Percentiles rank a stretch among this genome's conserved stretches.
Evolutionary conservation across 2,797 vertebrate species (phyloP).

Genomic region (Eremophila alpestris): DNA sequence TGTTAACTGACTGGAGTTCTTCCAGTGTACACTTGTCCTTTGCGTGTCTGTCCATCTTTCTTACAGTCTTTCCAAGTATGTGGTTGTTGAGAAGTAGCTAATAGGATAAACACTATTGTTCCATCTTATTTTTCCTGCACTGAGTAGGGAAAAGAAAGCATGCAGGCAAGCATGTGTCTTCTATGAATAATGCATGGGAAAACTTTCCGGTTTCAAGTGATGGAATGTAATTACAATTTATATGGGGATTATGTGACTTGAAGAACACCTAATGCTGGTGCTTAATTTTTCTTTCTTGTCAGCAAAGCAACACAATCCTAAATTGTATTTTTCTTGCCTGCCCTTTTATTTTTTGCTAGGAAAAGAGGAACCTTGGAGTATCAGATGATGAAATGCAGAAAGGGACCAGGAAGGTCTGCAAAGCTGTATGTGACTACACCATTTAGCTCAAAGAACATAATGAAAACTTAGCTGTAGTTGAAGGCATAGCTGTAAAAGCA

Average conservation of each 20-base stretch:
- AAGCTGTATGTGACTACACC: background rate
- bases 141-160: background rate
- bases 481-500: background rate
- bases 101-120: background rate
- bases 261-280: background rate
- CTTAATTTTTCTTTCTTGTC: background rate
- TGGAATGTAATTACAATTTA: slow-evolving; percentile 26
- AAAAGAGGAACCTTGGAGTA: background rate
- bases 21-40: background rate
- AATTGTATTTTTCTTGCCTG: background rate
- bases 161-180: background rate
- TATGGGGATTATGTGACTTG: background rate
- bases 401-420: background rate
- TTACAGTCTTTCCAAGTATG: background rate
- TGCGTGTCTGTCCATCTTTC: background rate
- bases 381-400: background rate
- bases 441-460: background rate
- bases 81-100: background rate
- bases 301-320: background rate
- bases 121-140: background rate
- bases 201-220: slow-evolving; percentile 6
- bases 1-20: background rate
- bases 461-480: background rate
- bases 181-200: slow-evolving; percentile 12
- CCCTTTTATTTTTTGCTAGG: background rate